Evolutionary conservation across 2,888 invertebrate species (phyloP), one percentile per base, ranked within the genome.

Genomic region (Agonopterix heracliana): DNA sequence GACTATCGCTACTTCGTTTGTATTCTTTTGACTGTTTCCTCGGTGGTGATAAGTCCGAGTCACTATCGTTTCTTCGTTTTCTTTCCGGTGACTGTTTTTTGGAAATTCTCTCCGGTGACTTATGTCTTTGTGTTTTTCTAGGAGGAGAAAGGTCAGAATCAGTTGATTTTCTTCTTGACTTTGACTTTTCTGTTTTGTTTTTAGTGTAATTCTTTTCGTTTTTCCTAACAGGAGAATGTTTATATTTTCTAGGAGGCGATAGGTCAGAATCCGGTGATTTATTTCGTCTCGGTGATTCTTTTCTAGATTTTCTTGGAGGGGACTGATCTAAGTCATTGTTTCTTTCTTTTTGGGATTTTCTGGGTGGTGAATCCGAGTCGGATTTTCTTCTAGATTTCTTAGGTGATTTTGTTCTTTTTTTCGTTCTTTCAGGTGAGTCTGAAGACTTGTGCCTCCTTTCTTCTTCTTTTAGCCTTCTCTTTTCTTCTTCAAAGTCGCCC

Each of bases 21-120:
- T 64, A 52, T 13, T 42, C 46, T 34, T 14, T 35, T 26, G 50
- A 26, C 26, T 59, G 56, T 56, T 58, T 75, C 49, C 78, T 77
- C 7, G 73, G 72, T 2, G 81, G 79, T 3, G 80, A 78, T 26
- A 67, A 50, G 46, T 80, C 78, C 2, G 77, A 77, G 54, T 75
- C 76, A 54, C 68, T 71, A 11, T 69, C 60, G 46, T 56, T 48
- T 51, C 55, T 63, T 47, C 60, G 64, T 5, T n/a, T 50, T 43
- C 57, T 60, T 49, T 56, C 61, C 41, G 56, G 56, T 42, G 54
- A 57, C 45, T 49, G 44, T 53, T 44, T 51, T 34, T 41, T 44
- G 11, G 45, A 40, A 44, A 53, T 61, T 43, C 54, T 56, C 7
- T 48, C 52, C 1, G 49, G 48, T 17, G 54, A 54, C 44, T 45